Base-by-base conservation (phyloP, 1,140 invertebrate genomes). In the Cherax destructor region DNA sequence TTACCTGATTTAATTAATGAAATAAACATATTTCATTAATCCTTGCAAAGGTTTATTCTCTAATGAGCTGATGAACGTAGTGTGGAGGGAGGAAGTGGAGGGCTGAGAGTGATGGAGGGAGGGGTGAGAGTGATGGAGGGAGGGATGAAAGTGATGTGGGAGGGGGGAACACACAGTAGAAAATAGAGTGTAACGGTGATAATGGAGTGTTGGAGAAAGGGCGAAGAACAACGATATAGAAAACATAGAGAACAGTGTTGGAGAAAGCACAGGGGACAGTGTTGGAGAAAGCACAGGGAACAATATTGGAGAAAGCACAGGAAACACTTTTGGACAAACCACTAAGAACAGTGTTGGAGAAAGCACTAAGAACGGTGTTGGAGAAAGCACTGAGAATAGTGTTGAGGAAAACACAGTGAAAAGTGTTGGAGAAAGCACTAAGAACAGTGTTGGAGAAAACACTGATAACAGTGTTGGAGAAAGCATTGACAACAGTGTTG, bases 1-100 rank as follows among this genome's bases (percentile, higher is more conserved):
- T 83, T 83, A 47, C 30, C 81, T 83, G 56, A 13, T 69, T 52
- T 69, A 83, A 21, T 41, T 65, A 69, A 30, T 69, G 81, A 47
- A 52, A 83, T 83, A 83, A 24, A 83, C 56, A 30, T 83, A 49
- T 83, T 41, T 47, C 61, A 83, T 69, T 83, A 83, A 83, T 83
- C 61, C 80, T 59, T 24, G 41, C 56, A 61, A 30, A 52, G 24
- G 80, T 61, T 83, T 83, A 83, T 83, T 83, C 80, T 24, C 10
- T 56, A 16, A 61, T 83, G 21, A n/a, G 61, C n/a, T 30, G 52
- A n/a, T 16, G 41, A n/a, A 61, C 52, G 7, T 6, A 61, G 21
- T 11, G 78, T n/a, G 21, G 47, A 49, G 78, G 21, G 47, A 49
- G 78, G 3, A 56, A 56, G 30, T 30, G 77, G 30, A 49, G 30